Percentiles rank a stretch among this genome's conserved stretches.
Conservation (phyloP, 2,888 invertebrate genomes). For the Mythimna loreyi region DNA sequence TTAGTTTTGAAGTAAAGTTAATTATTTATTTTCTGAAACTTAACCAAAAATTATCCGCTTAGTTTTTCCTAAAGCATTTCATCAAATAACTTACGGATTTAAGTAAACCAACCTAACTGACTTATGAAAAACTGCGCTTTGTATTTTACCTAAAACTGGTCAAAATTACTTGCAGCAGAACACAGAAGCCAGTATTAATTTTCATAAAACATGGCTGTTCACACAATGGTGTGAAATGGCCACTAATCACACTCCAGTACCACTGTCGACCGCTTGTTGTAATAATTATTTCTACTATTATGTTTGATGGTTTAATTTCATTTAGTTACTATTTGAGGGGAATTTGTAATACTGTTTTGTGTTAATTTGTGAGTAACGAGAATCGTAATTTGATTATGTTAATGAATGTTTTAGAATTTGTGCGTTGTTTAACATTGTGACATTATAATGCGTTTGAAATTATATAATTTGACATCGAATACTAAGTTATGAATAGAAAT, state of each 20-base stretch:
- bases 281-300: conserved; percentile 39
- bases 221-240: conserved; percentile 40
- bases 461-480: background rate
- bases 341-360: conserved; percentile 12
- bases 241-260: conserved; percentile 41
- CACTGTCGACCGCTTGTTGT: conserved; percentile 7
- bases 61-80: background rate
- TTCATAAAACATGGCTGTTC: conserved; percentile 44
- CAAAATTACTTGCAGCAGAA: conserved; percentile 21
- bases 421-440: background rate
- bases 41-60: background rate
- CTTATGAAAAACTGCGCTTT: conserved; percentile 1
- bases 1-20: too few relatives aligned
- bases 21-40: too few relatives aligned
- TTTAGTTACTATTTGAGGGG: conserved; percentile 30
- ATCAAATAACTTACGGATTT: conserved; percentile 8
- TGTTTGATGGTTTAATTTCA: conserved; percentile 45
- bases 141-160: conserved; percentile 24
- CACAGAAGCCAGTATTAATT: conserved; percentile 42
- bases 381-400: conserved; percentile 3
- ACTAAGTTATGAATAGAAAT: background rate
- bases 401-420: background rate
- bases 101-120: background rate
- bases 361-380: conserved; percentile 24
- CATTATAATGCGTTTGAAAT: background rate